A percentile compares a stretch with the other conserved stretches of the same genome.
Conservation (phyloP, 1,140 invertebrate genomes). For the Caenorhabditis tropicalis region DNA sequence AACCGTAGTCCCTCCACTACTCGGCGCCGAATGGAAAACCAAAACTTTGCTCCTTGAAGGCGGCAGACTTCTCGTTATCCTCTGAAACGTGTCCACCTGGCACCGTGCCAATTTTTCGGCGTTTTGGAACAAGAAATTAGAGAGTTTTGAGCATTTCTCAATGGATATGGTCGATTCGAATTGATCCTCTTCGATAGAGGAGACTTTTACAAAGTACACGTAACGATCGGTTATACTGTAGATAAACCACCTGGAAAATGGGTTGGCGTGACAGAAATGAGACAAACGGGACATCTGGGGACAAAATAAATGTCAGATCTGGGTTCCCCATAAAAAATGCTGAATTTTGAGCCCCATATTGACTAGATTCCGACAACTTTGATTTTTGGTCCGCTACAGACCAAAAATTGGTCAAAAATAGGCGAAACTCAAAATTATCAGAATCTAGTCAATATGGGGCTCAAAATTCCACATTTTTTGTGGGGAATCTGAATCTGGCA, state of each 20-base stretch:
- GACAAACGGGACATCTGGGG: too few relatives aligned
- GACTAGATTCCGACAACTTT: too few relatives aligned
- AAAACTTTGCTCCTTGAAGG: not conserved
- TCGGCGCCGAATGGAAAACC: not conserved
- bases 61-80: not conserved
- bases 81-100: not conserved
- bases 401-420: too few relatives aligned
- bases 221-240: slow-evolving; percentile 23
- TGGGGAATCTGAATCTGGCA: too few relatives aligned
- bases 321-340: too few relatives aligned
- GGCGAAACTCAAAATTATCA: too few relatives aligned
- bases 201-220: slow-evolving; percentile 12
- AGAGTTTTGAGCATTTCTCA: slow-evolving; percentile 27
- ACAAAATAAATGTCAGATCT: too few relatives aligned
- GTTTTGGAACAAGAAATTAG: not conserved
- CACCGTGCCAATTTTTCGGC: slow-evolving; percentile 24
- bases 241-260: slow-evolving; percentile 13
- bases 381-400: too few relatives aligned
- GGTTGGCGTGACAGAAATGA: not conserved
- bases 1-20: not conserved
- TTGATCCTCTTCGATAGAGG: not conserved
- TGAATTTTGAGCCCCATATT: too few relatives aligned
- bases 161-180: slow-evolving; percentile 8
- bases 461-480: too few relatives aligned
- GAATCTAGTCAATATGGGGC: too few relatives aligned